Base-by-base conservation (phyloP, 2,888 invertebrate genomes). In the Pyrgus malvae region DNA sequence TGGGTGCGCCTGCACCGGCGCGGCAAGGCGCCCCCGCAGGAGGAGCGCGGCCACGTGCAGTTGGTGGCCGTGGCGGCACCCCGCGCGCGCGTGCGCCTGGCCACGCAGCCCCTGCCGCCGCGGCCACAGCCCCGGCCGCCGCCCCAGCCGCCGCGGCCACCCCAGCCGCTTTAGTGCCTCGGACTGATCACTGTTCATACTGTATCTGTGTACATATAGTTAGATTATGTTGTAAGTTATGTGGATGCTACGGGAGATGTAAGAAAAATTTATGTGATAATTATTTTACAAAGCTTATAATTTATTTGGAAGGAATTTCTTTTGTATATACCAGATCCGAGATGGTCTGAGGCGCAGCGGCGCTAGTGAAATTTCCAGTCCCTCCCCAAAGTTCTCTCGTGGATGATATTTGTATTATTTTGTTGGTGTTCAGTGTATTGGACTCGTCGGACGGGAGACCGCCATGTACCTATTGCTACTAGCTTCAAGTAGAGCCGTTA, bases 1-100 rank as follows among this genome's bases (percentile, higher is more conserved):
- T 93, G 93, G 88, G 89, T 93, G 78, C 92, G 92, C 64, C 91
- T 92, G 83, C 92, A 92, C 79, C 91, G 92, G 74, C 91, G 91
- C 72, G 79, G 74, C 69, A 85, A 84, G 80, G 75, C 77, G 77
- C 80, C 81, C 69, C 76, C 80, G 50, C 55, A 59, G 54, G 61
- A 62, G 50, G 68, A 63, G 64, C 67, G 62, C 48, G 70, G 67
- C 23, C 57, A 68, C 65, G 77, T 70, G 76, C 74, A 71, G 83
- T 80, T 80, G 79, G 83, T 76, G 82, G 86, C 69, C 69, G 72
- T 65, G 72, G 70, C 67, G 68, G 67, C 71, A 61, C 67, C 68
- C 25, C 63, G 78, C 77, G 83, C 81, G 48, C 61, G 61, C 50
- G 61, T 63, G 54, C 62, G 60, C 55, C 62, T 64, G 44, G 64